Conservation (phyloP, 2,113 vertebrate genomes). For the Ardeotis arabs region DNA sequence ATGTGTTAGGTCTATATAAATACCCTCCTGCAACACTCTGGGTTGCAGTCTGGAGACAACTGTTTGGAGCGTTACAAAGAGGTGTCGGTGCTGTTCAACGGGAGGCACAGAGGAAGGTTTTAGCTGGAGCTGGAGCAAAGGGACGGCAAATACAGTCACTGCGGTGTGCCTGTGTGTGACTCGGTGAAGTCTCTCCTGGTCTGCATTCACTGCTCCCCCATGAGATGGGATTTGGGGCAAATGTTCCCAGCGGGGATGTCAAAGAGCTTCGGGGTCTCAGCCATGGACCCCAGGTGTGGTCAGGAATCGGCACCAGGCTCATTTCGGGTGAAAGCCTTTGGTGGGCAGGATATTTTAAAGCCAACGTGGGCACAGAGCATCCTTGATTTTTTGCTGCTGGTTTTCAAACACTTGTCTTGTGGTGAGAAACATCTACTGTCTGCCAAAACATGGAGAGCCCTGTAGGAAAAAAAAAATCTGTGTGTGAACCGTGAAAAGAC, state of each 20-base stretch:
- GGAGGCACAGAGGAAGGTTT: neutral
- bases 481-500: neutral
- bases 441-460: constrained; percentile 30
- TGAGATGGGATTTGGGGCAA: neutral
- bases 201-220: neutral
- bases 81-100: neutral
- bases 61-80: neutral
- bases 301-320: neutral
- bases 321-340: neutral
- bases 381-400: neutral
- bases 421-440: neutral
- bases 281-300: accelerated
- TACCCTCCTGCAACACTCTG: constrained; percentile 27
- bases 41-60: constrained; percentile 13
- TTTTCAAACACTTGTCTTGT: constrained; percentile 8
- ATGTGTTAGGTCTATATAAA: constrained; percentile 39
- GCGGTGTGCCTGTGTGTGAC: accelerated
- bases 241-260: neutral
- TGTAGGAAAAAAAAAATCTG: neutral
- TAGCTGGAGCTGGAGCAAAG: neutral
- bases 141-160: neutral
- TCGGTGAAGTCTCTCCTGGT: accelerated
- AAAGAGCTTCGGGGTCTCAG: neutral
- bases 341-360: constrained; percentile 25
- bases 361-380: neutral